phyloP scores from a whole-genome alignment of 2,797 vertebrate species.

The Acanthurus lineatus region DNA sequence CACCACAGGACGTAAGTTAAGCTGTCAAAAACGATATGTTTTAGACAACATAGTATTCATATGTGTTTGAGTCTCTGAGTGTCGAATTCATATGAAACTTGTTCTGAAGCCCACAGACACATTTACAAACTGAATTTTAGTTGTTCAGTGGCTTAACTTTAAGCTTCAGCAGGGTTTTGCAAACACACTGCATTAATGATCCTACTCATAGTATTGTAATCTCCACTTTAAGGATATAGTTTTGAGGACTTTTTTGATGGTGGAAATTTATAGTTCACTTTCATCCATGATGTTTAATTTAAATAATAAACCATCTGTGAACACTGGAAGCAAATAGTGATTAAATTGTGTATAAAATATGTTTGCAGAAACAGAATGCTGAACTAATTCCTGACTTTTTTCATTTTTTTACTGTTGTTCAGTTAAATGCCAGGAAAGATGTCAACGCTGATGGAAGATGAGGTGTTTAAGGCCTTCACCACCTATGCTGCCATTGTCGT shows the following conservation, averaged over 20 bases:
- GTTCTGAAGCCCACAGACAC: not conserved
- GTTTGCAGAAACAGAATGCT: not conserved
- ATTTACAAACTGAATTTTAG: not conserved
- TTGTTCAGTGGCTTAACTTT: not conserved
- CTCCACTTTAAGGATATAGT: not conserved
- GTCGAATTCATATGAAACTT: not conserved
- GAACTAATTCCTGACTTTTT: not conserved
- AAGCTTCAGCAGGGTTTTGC: not conserved
- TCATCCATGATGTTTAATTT: not conserved
- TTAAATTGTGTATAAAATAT: not conserved
- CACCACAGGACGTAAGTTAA: constrained; percentile 14
- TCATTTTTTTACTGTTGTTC: not conserved
- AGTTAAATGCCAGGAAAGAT: constrained; percentile 26
- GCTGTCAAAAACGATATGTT: not conserved
- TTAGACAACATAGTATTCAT: not conserved
- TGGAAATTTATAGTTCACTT: not conserved
- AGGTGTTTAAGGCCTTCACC: constrained; percentile 43
- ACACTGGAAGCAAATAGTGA: not conserved
- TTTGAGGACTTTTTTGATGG: not conserved
- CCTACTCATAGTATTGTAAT: not conserved
- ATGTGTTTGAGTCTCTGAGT: not conserved
- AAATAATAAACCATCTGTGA: not conserved
- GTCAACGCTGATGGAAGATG: constrained; percentile 37
- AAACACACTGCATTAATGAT: not conserved
- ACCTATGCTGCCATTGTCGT: constrained; percentile 52